phyloP scores from a whole-genome alignment of 2,113 vertebrate genomes.

The Epinephelus cyanopodus region DNA sequence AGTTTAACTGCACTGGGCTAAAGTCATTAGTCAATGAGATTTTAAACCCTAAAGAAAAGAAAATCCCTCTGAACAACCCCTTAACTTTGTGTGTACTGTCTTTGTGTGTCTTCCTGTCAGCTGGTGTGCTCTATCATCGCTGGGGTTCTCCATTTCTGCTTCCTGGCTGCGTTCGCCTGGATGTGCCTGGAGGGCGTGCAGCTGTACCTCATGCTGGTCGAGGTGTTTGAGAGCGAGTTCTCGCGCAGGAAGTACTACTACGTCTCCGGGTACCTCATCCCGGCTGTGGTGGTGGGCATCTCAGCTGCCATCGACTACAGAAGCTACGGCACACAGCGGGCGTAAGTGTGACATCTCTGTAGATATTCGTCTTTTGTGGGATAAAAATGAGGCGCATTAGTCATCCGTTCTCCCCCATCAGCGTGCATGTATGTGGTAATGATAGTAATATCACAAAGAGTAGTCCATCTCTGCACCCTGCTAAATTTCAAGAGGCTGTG shows the following conservation, averaged over 20 bases:
- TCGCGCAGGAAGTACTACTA: conserved; percentile 98
- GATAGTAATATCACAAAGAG: conserved; percentile 71
- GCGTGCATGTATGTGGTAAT: conserved; percentile 61
- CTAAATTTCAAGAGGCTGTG: conserved; percentile 48
- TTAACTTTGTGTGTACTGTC: conserved; percentile 16
- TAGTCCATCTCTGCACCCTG: conserved; percentile 52
- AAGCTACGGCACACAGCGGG: conserved; percentile 95
- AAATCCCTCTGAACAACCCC: background rate
- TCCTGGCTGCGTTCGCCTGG: conserved; percentile 98
- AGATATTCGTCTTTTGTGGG: background rate
- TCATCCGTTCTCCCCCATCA: background rate
- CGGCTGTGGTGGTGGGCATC: conserved; percentile 94
- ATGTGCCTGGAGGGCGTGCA: conserved; percentile 99
- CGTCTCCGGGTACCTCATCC: conserved; percentile 94
- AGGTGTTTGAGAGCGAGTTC: conserved; percentile 99
- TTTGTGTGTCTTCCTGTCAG: conserved; percentile 78
- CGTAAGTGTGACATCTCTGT: conserved; percentile 89
- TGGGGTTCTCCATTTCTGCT: conserved; percentile 97
- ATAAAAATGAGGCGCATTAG: conserved; percentile 19
- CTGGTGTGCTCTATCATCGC: conserved; percentile 96
- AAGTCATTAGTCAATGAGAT: background rate
- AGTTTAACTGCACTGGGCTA: background rate
- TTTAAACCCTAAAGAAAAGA: conserved; percentile 5
- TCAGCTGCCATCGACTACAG: conserved; percentile 97
- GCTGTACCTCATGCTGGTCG: conserved; percentile 98